Base-by-base conservation (phyloP, 1,140 invertebrate species). In the Cardiocondyla obscurior region DNA sequence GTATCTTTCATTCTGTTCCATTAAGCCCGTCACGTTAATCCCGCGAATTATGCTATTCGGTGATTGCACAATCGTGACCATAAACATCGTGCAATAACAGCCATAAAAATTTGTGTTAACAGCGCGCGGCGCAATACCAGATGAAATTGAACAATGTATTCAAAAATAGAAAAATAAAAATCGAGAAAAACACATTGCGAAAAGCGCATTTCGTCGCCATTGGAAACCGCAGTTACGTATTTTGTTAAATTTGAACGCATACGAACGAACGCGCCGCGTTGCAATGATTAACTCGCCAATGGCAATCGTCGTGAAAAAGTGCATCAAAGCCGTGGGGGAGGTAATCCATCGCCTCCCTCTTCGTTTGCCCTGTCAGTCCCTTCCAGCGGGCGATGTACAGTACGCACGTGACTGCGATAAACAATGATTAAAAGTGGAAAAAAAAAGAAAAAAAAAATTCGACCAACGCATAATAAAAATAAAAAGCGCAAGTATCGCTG, bases 371-470 rank as follows among this genome's bases (percentile, higher is more conserved):
- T 58, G 53, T 51, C 55, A 30, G 19, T 19, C 57, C 28, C n/a
- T 76, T 53, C 19, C 58, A 30, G 42, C n/a, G 42, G 46, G 62
- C 74, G 67, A 67, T 79, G 67, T 57, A 30, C 39, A 25, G 25
- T 36, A 60, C 28, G 33, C 57, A 6, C 46, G 53, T 72, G 64
- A 83, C 53, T 39, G 25, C 81, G 85, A 87, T 86, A 86, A 87
- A 87, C 65, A 87, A 86, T 83, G 82, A 86, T 86, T 86, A 87
- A 86, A 86, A 39, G 16, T 6, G 49, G 51, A n/a, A 77, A 39
- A 58, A 39, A 83, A 64, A 30, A 42, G 44, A 42, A 12, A 39
- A 44, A n/a, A n/a, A n/a, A n/a, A n/a, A n/a, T n/a, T n/a, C 42
- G 44, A 3, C 10, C 16, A 4, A 8, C 12, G 62, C 25, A 65